A percentile compares a stretch with the other conserved stretches of the same genome.
Conservation (phyloP, 1,140 invertebrate species). For the Drosophila fuyamai region DNA sequence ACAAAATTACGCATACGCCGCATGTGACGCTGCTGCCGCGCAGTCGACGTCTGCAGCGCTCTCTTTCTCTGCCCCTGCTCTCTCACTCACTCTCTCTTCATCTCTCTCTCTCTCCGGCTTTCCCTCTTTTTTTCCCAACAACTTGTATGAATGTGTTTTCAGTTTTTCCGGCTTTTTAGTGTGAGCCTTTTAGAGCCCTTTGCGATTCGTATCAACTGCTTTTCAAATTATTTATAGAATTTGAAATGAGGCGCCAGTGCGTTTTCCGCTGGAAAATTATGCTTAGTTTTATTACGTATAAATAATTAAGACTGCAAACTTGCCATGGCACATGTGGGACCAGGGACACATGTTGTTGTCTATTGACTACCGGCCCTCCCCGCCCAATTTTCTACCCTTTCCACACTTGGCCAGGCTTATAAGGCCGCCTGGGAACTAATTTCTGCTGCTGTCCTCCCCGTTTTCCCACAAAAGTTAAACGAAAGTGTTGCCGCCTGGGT, state of each 20-base stretch:
- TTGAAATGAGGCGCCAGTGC: conserved; percentile 66
- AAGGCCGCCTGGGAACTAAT: conserved; percentile 52
- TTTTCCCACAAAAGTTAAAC: conserved; percentile 37
- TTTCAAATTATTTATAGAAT: conserved; percentile 82
- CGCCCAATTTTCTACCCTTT: background rate
- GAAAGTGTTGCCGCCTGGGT: conserved; percentile 45
- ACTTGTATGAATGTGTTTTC: conserved; percentile 80
- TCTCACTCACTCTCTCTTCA: background rate
- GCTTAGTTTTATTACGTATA: conserved; percentile 73
- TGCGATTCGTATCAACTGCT: conserved; percentile 67
- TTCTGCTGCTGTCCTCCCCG: conserved; percentile 8
- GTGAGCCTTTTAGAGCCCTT: conserved; percentile 21
- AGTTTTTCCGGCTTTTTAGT: conserved; percentile 57
- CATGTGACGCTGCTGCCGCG: conserved; percentile 36
- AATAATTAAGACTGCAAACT: conserved; percentile 66
- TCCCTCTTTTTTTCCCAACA: conserved; percentile 43
- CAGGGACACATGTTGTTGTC: conserved; percentile 35
- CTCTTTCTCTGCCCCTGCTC: conserved; percentile 1
- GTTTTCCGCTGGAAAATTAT: conserved; percentile 57
- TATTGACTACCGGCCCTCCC: conserved; percentile 9
- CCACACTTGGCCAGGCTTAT: conserved; percentile 6
- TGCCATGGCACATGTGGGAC: conserved; percentile 63
- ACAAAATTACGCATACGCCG: conserved; percentile 73
- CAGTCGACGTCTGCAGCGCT: conserved; percentile 21
- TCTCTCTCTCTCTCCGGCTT: background rate